A percentile compares a stretch with the other conserved stretches of the same genome.
phyloP scores from a whole-genome alignment of 2,888 invertebrate species.

The Philonicus albiceps region DNA sequence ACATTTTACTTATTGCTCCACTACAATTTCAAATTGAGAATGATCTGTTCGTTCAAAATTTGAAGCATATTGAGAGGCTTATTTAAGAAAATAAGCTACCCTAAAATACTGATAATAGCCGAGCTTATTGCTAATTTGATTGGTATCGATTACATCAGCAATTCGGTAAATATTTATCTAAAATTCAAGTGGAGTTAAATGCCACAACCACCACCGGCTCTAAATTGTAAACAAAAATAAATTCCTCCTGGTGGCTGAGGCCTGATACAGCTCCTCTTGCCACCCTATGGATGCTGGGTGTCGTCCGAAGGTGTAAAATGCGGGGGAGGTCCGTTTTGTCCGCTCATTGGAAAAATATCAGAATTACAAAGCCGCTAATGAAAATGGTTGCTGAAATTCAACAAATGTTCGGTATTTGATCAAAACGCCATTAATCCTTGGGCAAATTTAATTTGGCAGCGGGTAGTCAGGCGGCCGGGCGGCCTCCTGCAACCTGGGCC shows the following conservation, averaged over 20 bases:
- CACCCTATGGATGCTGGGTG: not conserved
- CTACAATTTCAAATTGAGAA: not conserved
- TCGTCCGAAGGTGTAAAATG: slow-evolving; percentile 19
- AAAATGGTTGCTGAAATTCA: slow-evolving; percentile 1
- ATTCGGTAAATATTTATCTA: slow-evolving; percentile 19
- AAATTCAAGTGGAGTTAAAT: slow-evolving; percentile 25
- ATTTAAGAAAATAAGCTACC: not conserved
- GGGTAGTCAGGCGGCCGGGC: not conserved
- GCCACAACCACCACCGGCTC: not conserved
- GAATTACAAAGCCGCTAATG: slow-evolving; percentile 23
- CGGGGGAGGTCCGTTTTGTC: not conserved
- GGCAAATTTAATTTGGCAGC: not conserved
- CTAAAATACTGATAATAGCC: slow-evolving; percentile 9
- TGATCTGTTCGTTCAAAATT: not conserved
- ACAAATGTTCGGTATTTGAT: slow-evolving; percentile 20
- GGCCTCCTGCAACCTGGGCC: not conserved
- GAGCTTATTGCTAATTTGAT: slow-evolving; percentile 27
- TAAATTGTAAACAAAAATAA: slow-evolving; percentile 19
- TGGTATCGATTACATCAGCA: slow-evolving; percentile 13
- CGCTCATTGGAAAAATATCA: slow-evolving; percentile 15
- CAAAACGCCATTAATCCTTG: slow-evolving; percentile 1
- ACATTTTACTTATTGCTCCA: not conserved
- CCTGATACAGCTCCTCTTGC: not conserved
- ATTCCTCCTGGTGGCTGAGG: not conserved
- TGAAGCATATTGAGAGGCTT: not conserved